These are phyloP conservation scores for Danionella cerebrum DNA, from an alignment of 2,113 vertebrate species.

Conservation along the genomic window DNA sequence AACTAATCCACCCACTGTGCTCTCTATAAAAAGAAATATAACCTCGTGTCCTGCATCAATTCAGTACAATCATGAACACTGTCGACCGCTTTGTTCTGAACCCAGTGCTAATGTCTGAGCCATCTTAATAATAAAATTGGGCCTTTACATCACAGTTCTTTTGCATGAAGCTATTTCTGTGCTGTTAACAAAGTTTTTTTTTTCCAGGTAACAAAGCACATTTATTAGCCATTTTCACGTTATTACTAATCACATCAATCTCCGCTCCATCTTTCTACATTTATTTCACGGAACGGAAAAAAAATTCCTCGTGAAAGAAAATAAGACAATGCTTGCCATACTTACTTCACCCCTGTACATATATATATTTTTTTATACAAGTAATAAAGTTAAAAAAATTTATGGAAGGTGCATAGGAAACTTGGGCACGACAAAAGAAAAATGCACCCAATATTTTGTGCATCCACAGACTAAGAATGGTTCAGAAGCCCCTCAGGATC, in stretches of 20 bases:
- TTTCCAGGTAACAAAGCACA: not conserved
- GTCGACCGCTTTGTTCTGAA: not conserved
- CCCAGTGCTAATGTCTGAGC: slow-evolving; percentile 12
- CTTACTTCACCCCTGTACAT: too few relatives aligned
- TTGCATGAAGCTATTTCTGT: slow-evolving; percentile 11
- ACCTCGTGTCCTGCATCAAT: not conserved
- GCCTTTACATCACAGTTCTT: slow-evolving; percentile 7
- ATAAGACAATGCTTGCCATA: too few relatives aligned
- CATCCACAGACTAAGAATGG: too few relatives aligned
- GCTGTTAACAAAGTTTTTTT: slow-evolving; percentile 20
- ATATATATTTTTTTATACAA: too few relatives aligned
- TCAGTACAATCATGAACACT: not conserved
- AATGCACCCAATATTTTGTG: too few relatives aligned
- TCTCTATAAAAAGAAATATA: not conserved
- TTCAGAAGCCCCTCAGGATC: too few relatives aligned
- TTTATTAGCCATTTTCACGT: slow-evolving; percentile 4
- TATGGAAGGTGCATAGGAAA: too few relatives aligned
- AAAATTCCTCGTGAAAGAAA: too few relatives aligned
- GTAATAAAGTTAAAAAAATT: too few relatives aligned
- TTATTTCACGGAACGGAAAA: too few relatives aligned
- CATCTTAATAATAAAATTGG: not conserved
- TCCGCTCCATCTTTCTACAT: too few relatives aligned
- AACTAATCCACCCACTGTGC: slow-evolving; percentile 7
- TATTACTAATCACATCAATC: not conserved
- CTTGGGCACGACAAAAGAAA: too few relatives aligned